phyloP scores from a whole-genome alignment of 2,113 vertebrate genomes.

The Seriola dumerili region DNA sequence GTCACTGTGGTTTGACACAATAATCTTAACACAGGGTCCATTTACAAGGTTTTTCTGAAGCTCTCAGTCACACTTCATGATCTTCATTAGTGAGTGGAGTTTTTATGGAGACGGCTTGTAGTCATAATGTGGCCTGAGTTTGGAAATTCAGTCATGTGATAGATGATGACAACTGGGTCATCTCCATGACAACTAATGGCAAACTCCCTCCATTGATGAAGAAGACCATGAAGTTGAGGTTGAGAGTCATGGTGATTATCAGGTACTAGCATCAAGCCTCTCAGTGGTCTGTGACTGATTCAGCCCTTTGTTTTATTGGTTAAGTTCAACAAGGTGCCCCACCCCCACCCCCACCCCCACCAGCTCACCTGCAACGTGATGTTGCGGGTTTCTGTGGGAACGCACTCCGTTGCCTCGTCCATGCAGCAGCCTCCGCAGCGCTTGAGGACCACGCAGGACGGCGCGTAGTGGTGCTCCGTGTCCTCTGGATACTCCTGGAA shows the following conservation, averaged over 20 bases:
- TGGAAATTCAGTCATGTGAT: no score
- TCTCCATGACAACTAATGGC: background rate
- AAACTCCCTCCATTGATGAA: background rate
- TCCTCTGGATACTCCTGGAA: slow-evolving; percentile 92
- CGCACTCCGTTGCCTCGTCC: slow-evolving; percentile 92
- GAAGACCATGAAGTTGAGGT: background rate
- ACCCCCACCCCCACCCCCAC: no score
- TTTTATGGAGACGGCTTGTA: background rate
- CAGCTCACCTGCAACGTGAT: slow-evolving; percentile 90
- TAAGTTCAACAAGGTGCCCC: background rate
- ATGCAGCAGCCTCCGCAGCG: slow-evolving; percentile 94
- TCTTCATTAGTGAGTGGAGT: background rate
- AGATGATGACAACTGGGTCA: no score
- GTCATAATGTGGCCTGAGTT: background rate
- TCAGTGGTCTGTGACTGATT: background rate
- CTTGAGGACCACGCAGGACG: slow-evolving; percentile 91
- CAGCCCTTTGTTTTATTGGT: background rate
- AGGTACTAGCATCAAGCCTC: no score
- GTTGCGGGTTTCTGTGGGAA: slow-evolving; percentile 88
- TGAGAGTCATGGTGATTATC: background rate
- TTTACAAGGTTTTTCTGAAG: background rate
- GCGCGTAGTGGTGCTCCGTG: slow-evolving; percentile 91
- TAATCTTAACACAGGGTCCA: no score
- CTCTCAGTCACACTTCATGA: background rate
- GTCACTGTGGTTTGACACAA: no score